Evolutionary conservation across 2,113 vertebrate genomes (phyloP).

Genomic region (Labeo catla): DNA sequence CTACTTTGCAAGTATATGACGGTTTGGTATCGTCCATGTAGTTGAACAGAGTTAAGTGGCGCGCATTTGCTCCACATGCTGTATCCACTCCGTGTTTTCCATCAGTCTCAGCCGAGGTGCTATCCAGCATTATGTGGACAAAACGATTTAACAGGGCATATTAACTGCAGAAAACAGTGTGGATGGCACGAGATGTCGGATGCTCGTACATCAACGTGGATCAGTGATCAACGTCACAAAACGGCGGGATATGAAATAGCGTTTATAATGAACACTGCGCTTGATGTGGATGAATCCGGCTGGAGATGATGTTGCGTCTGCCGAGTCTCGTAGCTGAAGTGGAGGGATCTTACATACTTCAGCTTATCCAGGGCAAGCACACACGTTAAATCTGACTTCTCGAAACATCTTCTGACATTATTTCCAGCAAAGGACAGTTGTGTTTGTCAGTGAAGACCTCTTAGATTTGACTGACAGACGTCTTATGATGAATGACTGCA

Average conservation of each 20-base stretch:
- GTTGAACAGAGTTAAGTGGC: neutral
- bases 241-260: neutral
- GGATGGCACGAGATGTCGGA: conserved; percentile 39
- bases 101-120: conserved; percentile 32
- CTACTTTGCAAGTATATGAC: neutral
- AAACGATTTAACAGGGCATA: conserved; percentile 53
- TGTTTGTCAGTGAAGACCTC: neutral
- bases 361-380: conserved; percentile 6
- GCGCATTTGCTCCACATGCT: conserved; percentile 6
- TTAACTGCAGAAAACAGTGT: conserved; percentile 49
- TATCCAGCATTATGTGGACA: conserved; percentile 29
- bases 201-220: neutral
- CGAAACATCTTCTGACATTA: conserved; percentile 11
- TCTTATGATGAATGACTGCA: conserved; percentile 15
- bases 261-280: neutral
- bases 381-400: neutral
- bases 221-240: neutral
- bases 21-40: neutral
- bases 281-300: conserved; percentile 10
- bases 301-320: conserved; percentile 48
- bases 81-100: conserved; percentile 64
- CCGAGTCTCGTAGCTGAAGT: conserved; percentile 1
- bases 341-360: conserved; percentile 17
- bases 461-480: neutral
- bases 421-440: neutral